phyloP scores from a whole-genome alignment of 2,113 vertebrate species.

The Symphodus melops region DNA sequence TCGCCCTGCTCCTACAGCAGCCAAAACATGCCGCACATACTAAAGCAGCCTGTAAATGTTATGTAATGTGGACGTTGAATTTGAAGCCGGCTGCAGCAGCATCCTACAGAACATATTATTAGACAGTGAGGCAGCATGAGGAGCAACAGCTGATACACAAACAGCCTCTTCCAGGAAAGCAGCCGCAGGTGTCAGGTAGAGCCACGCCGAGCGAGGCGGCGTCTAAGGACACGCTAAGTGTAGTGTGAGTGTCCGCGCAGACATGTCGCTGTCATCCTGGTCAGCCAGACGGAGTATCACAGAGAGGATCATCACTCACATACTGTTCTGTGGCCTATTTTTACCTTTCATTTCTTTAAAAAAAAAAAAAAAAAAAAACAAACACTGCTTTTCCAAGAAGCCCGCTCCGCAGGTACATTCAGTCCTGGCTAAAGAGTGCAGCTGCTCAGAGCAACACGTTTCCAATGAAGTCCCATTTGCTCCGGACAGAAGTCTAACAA shows the following conservation, averaged over 20 bases:
- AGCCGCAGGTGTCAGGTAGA: constrained; percentile 45
- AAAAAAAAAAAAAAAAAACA: constrained; percentile 28
- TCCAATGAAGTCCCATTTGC: constrained; percentile 59
- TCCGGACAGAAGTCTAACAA: constrained; percentile 54
- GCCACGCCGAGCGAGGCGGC: constrained; percentile 13
- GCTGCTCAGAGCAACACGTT: constrained; percentile 40
- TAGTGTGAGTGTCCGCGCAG: constrained; percentile 12
- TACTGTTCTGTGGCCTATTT: constrained; percentile 40
- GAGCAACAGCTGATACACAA: constrained; percentile 5
- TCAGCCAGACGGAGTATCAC: constrained; percentile 10
- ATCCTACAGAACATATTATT: background rate
- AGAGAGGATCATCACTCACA: constrained; percentile 33
- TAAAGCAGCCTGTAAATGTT: background rate
- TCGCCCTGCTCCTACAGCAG: background rate
- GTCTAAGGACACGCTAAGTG: constrained; percentile 18
- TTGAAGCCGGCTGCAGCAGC: background rate
- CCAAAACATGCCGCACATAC: background rate
- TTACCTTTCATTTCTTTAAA: constrained; percentile 48
- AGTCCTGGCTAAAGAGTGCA: constrained; percentile 53
- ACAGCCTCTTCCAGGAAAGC: constrained; percentile 37
- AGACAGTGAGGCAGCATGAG: background rate
- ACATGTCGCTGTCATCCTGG: constrained; percentile 22
- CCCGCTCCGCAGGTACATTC: constrained; percentile 49
- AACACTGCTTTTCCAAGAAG: constrained; percentile 56
- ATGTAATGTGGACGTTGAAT: background rate